Evolutionary conservation across 2,113 vertebrate genomes (phyloP), one percentile per base, ranked within the genome.

Genomic region (Poeciliopsis retropinna): DNA sequence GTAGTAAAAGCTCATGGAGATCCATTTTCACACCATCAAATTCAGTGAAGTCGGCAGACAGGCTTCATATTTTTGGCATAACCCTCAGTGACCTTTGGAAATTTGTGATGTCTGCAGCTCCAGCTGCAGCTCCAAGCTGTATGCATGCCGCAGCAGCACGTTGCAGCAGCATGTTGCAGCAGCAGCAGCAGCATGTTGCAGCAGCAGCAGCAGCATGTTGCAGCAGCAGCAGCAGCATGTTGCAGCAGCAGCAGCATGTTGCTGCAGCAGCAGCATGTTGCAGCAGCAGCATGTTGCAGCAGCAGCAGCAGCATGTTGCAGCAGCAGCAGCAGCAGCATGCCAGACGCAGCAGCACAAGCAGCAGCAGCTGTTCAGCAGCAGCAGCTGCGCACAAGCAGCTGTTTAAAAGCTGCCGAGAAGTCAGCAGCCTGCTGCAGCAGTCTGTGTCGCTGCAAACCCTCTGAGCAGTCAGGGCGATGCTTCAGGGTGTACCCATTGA

Each of bases 21-120:
- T 57, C 39, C 31, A 17, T 83, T 87, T 86, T 89, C 83, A 91
- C 85, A 82, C 84, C 62, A 27, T 70, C 60, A 80, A 82, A 85
- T 86, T 89, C 82, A 84, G 83, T 88, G 84, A 92, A 93, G 73
- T 73, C 92, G 85, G 84, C 93, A 89, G 73, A 83, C 64, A 87
- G 90, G 91, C 87, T 93, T 88, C 73, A 92, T 78, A 94, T 93
- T 92, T 91, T 93, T 92, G 87, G 77, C 88, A 73, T 85, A 87
- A 82, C 90, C 85, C 79, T 74, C 60, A 3, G 60, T 82, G 86
- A 90, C 89, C 88, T 70, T 69, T 70, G 71, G 67, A 78, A 74
- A 79, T 70, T 2, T 29, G 64, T 14, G 39, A 80, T 47, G 4
- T n/a, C n/a, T 57, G 70, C 27, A 74, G 51, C 51, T 3, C 22